Evolutionary conservation across 2,797 vertebrate genomes (phyloP), one percentile per base, ranked within the genome.

Genomic region (Australoheros facetus): DNA sequence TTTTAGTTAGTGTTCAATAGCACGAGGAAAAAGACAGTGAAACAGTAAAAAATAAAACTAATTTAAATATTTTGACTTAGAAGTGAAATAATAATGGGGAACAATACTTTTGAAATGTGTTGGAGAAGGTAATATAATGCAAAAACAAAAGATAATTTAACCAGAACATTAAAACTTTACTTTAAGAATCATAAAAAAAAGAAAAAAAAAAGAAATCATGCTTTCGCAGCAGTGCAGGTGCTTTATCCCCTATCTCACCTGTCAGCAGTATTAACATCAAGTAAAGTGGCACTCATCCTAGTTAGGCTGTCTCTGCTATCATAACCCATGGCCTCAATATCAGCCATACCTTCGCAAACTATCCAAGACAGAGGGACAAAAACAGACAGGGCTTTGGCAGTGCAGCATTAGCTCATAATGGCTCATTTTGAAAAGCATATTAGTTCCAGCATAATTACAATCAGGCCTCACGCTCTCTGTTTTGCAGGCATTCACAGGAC

Each of bases 391-490:
- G 94, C 93, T 95, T 94, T 94, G 92, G 94, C 94, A 95, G 93
- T 90, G 92, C 94, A 92, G 95, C 94, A 96, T 96, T 95, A 95
- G 95, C 95, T 95, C 95, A 96, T 96, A 96, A 96, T 95, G 95
- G 94, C 95, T 95, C 95, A 95, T 96, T 96, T 95, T 95, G 94
- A 95, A 96, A 96, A 96, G 95, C 95, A 94, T 95, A 95, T 96
- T 96, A 96, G 95, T 96, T 96, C 95, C 96, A 96, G 95, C 94
- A 95, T 96, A 96, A 96, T 96, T 95, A 96, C 95, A 95, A 96
- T 95, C 95, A 93, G 94, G 94, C 94, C 95, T 95, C 91, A 88
- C 86, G 91, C 95, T 95, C 89, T 84, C 91, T 94, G 92, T 94
- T 95, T 95, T 94, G 90, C 92, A 95, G 90, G 91, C 95, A 91